phyloP scores from a whole-genome alignment of 1,140 invertebrate species.

The Bactericera cockerelli region DNA sequence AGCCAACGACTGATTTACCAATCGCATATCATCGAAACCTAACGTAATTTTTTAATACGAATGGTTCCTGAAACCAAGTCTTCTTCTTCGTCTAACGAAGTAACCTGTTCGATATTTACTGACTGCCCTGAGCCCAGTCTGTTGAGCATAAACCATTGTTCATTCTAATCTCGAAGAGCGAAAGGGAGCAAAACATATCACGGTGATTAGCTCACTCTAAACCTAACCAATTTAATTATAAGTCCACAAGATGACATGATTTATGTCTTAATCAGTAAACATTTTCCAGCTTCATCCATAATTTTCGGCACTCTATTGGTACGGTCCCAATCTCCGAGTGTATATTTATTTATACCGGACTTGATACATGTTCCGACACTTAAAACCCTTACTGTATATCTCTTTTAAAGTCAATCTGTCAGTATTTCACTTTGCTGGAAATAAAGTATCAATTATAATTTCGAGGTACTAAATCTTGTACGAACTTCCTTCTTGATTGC shows the following conservation, averaged over 20 bases:
- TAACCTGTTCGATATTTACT: too few species aligned
- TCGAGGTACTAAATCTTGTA: too few species aligned
- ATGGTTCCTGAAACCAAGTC: too few species aligned
- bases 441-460: not conserved
- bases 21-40: too few species aligned
- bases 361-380: not conserved
- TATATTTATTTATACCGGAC: not conserved
- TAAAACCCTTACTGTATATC: not conserved
- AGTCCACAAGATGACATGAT: not conserved
- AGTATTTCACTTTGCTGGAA: not conserved
- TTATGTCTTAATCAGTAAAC: constrained; percentile 6
- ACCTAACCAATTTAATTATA: constrained; percentile 7
- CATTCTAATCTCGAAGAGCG: too few species aligned
- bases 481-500: too few species aligned
- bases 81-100: too few species aligned
- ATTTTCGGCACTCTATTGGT: not conserved
- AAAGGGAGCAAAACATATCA: not conserved
- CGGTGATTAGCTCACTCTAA: not conserved
- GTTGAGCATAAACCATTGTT: too few species aligned
- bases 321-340: not conserved
- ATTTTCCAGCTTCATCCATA: not conserved
- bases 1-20: too few species aligned
- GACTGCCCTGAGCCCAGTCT: too few species aligned
- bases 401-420: not conserved
- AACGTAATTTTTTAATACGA: too few species aligned